Percentiles rank a stretch among this genome's conserved stretches.
These are phyloP conservation scores for Syrphus vitripennis DNA, from an alignment of 2,888 invertebrate species.

Conservation along the genomic window DNA sequence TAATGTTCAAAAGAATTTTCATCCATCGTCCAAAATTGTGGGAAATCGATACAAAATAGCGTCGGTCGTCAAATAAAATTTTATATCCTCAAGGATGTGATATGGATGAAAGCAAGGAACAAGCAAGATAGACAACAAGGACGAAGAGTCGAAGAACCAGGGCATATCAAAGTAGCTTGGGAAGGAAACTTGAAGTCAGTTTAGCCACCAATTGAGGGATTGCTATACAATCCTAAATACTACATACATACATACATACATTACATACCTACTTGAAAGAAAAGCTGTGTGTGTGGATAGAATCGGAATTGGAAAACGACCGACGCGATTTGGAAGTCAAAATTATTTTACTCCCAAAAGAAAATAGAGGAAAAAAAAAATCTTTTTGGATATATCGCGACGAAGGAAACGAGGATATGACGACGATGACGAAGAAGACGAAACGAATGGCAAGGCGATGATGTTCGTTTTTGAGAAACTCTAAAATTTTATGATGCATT, in stretches of 20 bases:
- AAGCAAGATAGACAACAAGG: neutral
- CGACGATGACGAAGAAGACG: neutral
- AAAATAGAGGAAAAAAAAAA: slow-evolving; percentile 1
- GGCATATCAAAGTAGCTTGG: slow-evolving; percentile 39
- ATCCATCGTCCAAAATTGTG: slow-evolving; percentile 74
- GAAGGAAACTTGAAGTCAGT: slow-evolving; percentile 54
- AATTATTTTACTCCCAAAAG: slow-evolving; percentile 44
- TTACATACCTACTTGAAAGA: neutral
- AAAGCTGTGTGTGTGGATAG: slow-evolving; percentile 23
- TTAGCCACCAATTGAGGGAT: slow-evolving; percentile 68
- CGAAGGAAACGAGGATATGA: slow-evolving; percentile 8
- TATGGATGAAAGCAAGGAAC: neutral
- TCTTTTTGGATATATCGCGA: slow-evolving; percentile 37
- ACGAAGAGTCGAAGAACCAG: neutral
- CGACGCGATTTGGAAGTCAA: slow-evolving; percentile 54
- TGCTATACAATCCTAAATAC: slow-evolving; percentile 49
- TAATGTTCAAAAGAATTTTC: slow-evolving; percentile 74
- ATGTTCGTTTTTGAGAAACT: slow-evolving; percentile 65
- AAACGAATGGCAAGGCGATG: slow-evolving; percentile 48
- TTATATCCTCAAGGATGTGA: slow-evolving; percentile 70
- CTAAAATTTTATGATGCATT: slow-evolving; percentile 72
- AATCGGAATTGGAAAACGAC: slow-evolving; percentile 41
- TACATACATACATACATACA: slow-evolving; percentile 9
- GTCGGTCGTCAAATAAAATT: slow-evolving; percentile 77
- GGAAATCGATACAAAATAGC: slow-evolving; percentile 77